Percentiles rank a stretch among this genome's conserved stretches.
These are phyloP conservation scores for Noctua janthina DNA, from an alignment of 2,888 invertebrate genomes.

Conservation along the genomic window DNA sequence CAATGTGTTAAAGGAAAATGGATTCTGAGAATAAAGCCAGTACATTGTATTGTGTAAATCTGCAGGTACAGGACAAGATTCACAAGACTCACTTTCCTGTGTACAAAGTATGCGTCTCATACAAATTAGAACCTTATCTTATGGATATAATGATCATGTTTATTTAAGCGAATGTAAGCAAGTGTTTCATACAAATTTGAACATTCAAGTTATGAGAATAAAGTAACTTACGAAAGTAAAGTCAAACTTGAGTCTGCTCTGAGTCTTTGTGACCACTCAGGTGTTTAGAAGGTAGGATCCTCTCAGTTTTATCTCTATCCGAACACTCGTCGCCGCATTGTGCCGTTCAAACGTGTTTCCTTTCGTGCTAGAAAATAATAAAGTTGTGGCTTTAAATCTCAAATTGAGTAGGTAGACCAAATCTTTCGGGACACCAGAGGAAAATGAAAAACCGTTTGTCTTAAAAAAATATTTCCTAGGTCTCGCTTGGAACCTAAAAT, in stretches of 20 bases:
- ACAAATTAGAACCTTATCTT: not conserved
- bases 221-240: not conserved
- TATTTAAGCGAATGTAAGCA: not conserved
- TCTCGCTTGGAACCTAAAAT: not conserved
- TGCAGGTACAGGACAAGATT: not conserved
- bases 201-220: not conserved
- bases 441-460: not conserved
- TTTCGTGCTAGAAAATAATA: not conserved
- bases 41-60: slow-evolving; percentile 2
- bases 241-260: not conserved
- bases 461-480: not conserved
- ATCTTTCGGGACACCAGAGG: too few relatives aligned
- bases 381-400: not conserved
- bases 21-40: not conserved
- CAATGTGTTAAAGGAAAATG: not conserved
- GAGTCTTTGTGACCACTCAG: slow-evolving; percentile 7
- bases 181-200: not conserved
- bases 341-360: slow-evolving; percentile 2
- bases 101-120: not conserved
- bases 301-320: slow-evolving; percentile 25
- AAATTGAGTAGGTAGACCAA: too few relatives aligned
- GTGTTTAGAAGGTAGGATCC: slow-evolving; percentile 2
- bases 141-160: not conserved
- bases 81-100: not conserved
- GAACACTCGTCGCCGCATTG: slow-evolving; percentile 29